A percentile compares a stretch with the other conserved stretches of the same genome.
Conservation (phyloP, 2,797 vertebrate species). For the Adrianichthys oophorus region DNA sequence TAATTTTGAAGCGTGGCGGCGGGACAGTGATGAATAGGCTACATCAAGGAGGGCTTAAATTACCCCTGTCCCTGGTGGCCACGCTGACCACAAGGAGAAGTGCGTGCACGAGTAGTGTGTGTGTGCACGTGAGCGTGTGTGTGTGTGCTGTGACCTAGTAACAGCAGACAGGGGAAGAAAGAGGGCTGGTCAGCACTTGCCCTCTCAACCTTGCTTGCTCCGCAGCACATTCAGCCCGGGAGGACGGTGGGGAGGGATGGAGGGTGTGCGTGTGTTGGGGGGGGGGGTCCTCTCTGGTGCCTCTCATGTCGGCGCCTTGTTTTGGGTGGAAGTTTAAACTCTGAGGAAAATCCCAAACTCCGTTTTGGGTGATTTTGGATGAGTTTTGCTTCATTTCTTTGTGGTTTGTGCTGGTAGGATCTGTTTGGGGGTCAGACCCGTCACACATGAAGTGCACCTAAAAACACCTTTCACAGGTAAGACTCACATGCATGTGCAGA, state of each 20-base stretch:
- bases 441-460: too few species aligned
- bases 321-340: conserved; percentile 48
- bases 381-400: too few species aligned
- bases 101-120: conserved; percentile 29
- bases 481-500: too few species aligned
- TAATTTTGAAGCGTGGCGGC: conserved; percentile 92
- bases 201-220: conserved; percentile 85
- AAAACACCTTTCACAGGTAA: too few species aligned
- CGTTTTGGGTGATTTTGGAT: too few species aligned
- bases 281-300: conserved; percentile 33
- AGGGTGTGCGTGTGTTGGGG: conserved; percentile 18
- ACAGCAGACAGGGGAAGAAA: conserved; percentile 83
- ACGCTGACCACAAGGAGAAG: conserved; percentile 72
- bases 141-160: conserved; percentile 72
- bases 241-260: conserved; percentile 22
- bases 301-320: conserved; percentile 41
- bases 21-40: conserved; percentile 99
- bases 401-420: too few species aligned
- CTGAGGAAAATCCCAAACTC: conserved; percentile 40
- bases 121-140: conserved; percentile 36
- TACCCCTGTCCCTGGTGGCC: conserved; percentile 90
- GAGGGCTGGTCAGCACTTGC: conserved; percentile 86
- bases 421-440: too few species aligned
- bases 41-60: conserved; percentile 96
- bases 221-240: conserved; percentile 74